Conservation (phyloP, 2,113 vertebrate species). For the Polypterus senegalus region DNA sequence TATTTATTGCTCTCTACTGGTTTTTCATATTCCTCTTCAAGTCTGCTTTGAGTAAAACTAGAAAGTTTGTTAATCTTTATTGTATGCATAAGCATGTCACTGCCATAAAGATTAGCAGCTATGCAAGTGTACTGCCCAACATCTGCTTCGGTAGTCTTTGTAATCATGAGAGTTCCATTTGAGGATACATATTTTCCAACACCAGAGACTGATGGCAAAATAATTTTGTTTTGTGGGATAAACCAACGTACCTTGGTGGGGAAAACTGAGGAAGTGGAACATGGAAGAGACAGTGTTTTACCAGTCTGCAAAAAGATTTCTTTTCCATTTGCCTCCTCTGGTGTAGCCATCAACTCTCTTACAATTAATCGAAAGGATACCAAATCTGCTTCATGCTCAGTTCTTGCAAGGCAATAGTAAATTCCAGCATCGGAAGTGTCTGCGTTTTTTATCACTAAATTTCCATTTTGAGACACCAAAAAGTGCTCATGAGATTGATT, state of each 20-base stretch:
- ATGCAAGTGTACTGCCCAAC: slow-evolving; percentile 56
- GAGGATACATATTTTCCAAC: slow-evolving; percentile 36
- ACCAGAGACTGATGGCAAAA: slow-evolving; percentile 36
- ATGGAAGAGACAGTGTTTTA: slow-evolving; percentile 37
- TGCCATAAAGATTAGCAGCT: slow-evolving; percentile 52
- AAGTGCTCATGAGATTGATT: slow-evolving; percentile 31
- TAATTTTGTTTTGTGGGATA: slow-evolving; percentile 40
- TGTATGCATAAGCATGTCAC: slow-evolving; percentile 49
- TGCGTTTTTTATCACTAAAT: slow-evolving; percentile 42
- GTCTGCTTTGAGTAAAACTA: slow-evolving; percentile 18
- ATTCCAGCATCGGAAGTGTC: slow-evolving; percentile 46
- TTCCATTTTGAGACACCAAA: slow-evolving; percentile 32
- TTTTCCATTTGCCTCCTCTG: slow-evolving; percentile 49
- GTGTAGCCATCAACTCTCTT: slow-evolving; percentile 38
- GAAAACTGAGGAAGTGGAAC: slow-evolving; percentile 40
- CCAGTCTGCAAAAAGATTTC: slow-evolving; percentile 37
- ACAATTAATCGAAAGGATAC: slow-evolving; percentile 44
- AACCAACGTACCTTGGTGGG: slow-evolving; percentile 48
- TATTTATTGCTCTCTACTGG: background rate
- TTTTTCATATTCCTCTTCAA: slow-evolving; percentile 12
- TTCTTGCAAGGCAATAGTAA: slow-evolving; percentile 52
- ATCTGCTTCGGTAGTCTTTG: slow-evolving; percentile 37
- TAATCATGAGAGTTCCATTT: slow-evolving; percentile 51
- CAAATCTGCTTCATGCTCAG: slow-evolving; percentile 38
- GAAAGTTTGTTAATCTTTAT: slow-evolving; percentile 35